Base-by-base conservation (phyloP, 2,888 invertebrate genomes). In the Oscheius sp. region DNA sequence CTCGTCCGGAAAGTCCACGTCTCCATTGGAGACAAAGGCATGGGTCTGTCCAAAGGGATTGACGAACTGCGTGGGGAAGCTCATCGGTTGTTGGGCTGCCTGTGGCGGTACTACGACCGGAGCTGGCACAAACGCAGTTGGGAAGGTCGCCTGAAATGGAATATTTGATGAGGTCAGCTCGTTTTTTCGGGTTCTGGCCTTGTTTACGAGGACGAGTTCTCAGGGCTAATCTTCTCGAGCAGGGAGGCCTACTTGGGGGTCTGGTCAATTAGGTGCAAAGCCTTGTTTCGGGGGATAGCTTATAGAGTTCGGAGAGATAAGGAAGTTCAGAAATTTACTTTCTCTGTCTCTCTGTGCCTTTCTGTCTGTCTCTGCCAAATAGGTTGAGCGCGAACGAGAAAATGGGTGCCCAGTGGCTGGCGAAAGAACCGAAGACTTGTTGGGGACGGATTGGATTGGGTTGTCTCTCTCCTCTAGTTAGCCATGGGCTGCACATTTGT, bases 31-130 rank as follows among this genome's bases (percentile, higher is more conserved):
- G 11, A 63, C 47, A 47, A 48, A 47, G 47, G 63, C 7, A 13
- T 68, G 68, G 10, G 53, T 35, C 42, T 68, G 68, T 13, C 68
- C 68, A 29, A 68, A 68, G 7, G 68, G 68, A 35, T 68, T 68
- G 55, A 68, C 68, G 29, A 68, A 68, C 53, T 68, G 68, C 33
- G 68, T 53, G 13, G 55, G 55, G 48, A 63, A 63, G 48, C 48
- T 48, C 68, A 55, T 33, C 53, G 53, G 32, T 35, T 66, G 68
- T 33, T 68, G 68, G 5, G 21, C 33, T 21, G 21, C 51, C 21
- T 21, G 21, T 21, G 21, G 21, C 32, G 50, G 7, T 10, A 51
- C 13, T 10, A 65, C 32, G 50, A 65, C 29, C 11, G 66, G 66
- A 10, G 66, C 53, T 33, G 53, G 42, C 42, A 42, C 42, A 42